These are phyloP conservation scores for Xanthia icteritia DNA, from an alignment of 2,888 invertebrate genomes.

Conservation along the genomic window DNA sequence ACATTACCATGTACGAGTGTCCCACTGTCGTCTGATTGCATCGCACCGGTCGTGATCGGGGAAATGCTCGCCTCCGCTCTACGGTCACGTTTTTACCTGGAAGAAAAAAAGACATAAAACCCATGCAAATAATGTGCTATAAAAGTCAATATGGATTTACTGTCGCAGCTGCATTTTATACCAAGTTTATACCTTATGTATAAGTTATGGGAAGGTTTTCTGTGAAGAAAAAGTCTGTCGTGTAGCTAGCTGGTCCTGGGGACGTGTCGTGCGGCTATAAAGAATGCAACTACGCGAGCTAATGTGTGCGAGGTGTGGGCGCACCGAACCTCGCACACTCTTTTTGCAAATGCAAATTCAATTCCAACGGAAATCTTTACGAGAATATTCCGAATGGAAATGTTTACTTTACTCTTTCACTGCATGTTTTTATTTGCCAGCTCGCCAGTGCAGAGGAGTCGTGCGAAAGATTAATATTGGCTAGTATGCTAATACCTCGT, in stretches of 20 bases:
- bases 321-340: slow-evolving; percentile 69
- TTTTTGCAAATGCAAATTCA: slow-evolving; percentile 79
- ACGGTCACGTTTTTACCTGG: slow-evolving; percentile 84
- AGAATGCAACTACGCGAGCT: slow-evolving; percentile 74
- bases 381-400: slow-evolving; percentile 77
- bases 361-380: slow-evolving; percentile 79
- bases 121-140: slow-evolving; percentile 82
- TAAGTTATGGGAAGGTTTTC: slow-evolving; percentile 56
- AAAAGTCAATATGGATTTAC: slow-evolving; percentile 76
- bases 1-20: slow-evolving; percentile 77
- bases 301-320: slow-evolving; percentile 77
- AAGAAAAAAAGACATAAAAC: slow-evolving; percentile 72
- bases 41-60: slow-evolving; percentile 84
- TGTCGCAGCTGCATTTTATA: slow-evolving; percentile 73
- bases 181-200: slow-evolving; percentile 67
- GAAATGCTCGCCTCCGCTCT: slow-evolving; percentile 77
- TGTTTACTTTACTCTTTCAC: slow-evolving; percentile 77
- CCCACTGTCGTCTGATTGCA: slow-evolving; percentile 77
- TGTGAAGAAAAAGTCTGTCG: slow-evolving; percentile 57
- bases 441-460: slow-evolving; percentile 59
- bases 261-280: slow-evolving; percentile 74
- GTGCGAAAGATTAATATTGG: slow-evolving; percentile 75
- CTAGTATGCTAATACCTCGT: slow-evolving; percentile 68
- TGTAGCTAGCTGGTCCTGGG: slow-evolving; percentile 52
- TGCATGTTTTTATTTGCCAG: slow-evolving; percentile 71